A percentile compares a stretch with the other conserved stretches of the same genome.
phyloP scores from a whole-genome alignment of 2,113 vertebrate genomes.

The Petaurus breviceps region DNA sequence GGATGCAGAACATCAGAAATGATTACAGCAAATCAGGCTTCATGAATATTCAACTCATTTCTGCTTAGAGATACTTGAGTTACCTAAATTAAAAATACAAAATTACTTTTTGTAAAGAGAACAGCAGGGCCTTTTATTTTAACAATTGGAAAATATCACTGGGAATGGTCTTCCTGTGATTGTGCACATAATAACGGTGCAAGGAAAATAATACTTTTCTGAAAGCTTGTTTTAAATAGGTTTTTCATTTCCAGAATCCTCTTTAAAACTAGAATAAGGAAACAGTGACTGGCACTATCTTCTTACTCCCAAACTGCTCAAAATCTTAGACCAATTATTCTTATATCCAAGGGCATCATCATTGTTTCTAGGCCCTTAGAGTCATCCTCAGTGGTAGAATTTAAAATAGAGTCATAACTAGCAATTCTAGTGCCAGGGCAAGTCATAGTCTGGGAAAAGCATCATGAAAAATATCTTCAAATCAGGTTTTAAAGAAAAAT shows the following conservation, averaged over 20 bases:
- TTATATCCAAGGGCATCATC: background rate
- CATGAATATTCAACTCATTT: constrained; percentile 84
- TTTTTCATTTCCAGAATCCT: constrained; percentile 62
- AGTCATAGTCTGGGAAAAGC: background rate
- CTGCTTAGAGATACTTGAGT: constrained; percentile 82
- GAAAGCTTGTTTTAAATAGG: constrained; percentile 78
- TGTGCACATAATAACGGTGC: constrained; percentile 77
- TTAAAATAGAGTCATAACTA: background rate
- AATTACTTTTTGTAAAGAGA: constrained; percentile 81
- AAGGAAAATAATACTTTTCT: constrained; percentile 75
- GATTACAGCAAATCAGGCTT: constrained; percentile 81
- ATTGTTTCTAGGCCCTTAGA: background rate
- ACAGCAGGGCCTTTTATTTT: constrained; percentile 49
- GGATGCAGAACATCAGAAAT: constrained; percentile 80
- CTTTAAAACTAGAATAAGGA: constrained; percentile 77
- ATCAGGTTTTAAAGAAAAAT: background rate
- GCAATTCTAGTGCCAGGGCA: background rate
- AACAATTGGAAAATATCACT: constrained; percentile 82
- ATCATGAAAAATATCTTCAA: background rate
- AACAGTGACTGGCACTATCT: constrained; percentile 55
- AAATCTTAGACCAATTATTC: background rate
- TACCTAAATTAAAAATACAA: constrained; percentile 84
- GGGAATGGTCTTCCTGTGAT: constrained; percentile 80
- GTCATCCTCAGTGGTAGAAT: background rate
- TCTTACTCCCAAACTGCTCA: background rate